Conservation (phyloP, 2,888 invertebrate species). For the Nowickia ferox region DNA sequence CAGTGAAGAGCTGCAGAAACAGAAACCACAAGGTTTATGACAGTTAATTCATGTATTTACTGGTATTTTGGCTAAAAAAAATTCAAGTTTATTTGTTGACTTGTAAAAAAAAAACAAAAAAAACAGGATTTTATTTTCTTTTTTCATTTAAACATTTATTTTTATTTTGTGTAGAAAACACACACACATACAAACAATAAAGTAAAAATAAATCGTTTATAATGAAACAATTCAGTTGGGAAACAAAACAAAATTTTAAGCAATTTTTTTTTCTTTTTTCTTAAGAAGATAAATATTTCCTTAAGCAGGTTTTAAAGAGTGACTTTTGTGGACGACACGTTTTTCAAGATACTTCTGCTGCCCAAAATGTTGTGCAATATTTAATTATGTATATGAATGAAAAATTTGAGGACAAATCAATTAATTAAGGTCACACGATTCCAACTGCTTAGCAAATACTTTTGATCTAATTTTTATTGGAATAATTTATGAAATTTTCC, state of each 20-base stretch:
- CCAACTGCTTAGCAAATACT: too few relatives aligned
- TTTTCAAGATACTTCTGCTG: too few relatives aligned
- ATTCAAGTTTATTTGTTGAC: conserved; percentile 64
- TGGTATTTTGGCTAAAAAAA: conserved; percentile 35
- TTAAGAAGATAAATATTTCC: not conserved
- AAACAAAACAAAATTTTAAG: not conserved
- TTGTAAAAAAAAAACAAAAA: not conserved
- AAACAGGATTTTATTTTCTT: conserved; percentile 49
- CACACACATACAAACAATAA: conserved; percentile 2
- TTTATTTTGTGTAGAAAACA: conserved; percentile 20
- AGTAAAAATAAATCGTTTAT: not conserved
- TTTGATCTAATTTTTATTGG: too few relatives aligned
- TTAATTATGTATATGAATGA: too few relatives aligned
- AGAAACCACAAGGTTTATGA: conserved; percentile 29
- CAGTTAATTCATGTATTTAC: conserved; percentile 39
- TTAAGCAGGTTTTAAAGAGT: too few relatives aligned
- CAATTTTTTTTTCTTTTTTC: not conserved
- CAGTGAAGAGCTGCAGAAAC: not conserved
- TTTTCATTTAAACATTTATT: not conserved
- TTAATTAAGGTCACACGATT: too few relatives aligned
- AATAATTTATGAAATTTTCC: too few relatives aligned
- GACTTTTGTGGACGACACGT: too few relatives aligned
- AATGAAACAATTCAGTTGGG: not conserved
- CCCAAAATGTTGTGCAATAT: too few relatives aligned
- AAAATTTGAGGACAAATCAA: too few relatives aligned